Evolutionary conservation across 2,888 invertebrate genomes (phyloP), one percentile per base, ranked within the genome.

Genomic region (Boloria selene): DNA sequence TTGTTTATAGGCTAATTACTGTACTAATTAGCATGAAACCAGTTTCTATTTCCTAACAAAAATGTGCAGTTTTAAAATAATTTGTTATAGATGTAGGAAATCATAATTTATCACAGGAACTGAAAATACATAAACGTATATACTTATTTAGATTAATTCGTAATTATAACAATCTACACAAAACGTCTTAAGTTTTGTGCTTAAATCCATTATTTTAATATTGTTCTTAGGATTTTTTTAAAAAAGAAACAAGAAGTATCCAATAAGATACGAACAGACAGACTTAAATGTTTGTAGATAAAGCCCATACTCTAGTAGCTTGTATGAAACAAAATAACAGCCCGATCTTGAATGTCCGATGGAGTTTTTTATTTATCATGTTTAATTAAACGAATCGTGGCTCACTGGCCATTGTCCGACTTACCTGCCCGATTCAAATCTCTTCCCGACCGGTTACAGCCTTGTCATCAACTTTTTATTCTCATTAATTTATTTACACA

Each of bases 301-400:
- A 45, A 64, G 45, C 18, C 14, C 52, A 64, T 55, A 61, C 68
- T 65, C 68, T 65, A 61, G 64, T 67, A 67, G 62, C 62, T 70
- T 50, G 65, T 68, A 65, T 58, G 70, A 68, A 70, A 65, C 67
- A 71, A 70, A 69, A 72, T 68, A 74, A 70, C 67, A 61, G 70
- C 71, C 72, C 72, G 73, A 76, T 76, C 73, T 74, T 71, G 72
- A 74, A 76, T 75, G 73, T 73, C 73, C 73, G 74, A 73, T 74
- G 73, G 73, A 22, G 73, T 85, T 81, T 84, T 87, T 85, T 86
- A 82, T 83, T 87, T 82, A 78, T 80, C 83, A 82, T 86, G 83
- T 87, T 86, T 89, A 89, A 89, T 89, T 88, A 88, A 87, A 81
- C 79, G 86, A 85, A 85, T 87, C 85, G 86, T 84, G 84, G 81